These are phyloP conservation scores for Acrocephalus arundinaceus DNA, from an alignment of 2,113 vertebrate genomes.

Conservation along the genomic window DNA sequence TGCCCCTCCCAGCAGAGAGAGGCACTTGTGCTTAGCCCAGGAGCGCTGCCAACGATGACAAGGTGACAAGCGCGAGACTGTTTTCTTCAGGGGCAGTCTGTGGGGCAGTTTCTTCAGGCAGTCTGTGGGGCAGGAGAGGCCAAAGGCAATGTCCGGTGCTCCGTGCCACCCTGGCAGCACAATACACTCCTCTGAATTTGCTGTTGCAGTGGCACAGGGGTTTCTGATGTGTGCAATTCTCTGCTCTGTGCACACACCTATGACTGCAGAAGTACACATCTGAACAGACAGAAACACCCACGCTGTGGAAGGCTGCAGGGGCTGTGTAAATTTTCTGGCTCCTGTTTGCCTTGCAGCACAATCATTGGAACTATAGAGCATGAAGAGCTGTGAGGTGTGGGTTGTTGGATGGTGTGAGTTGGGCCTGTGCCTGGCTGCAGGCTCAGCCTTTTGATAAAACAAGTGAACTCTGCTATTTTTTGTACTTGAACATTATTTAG, in stretches of 20 bases:
- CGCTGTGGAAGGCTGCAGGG: neutral
- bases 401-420: fast-evolving
- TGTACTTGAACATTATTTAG: conserved; percentile 20
- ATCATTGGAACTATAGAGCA: neutral
- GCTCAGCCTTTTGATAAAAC: conserved; percentile 7
- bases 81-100: neutral
- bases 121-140: neutral
- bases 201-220: neutral
- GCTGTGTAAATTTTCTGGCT: neutral
- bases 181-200: neutral
- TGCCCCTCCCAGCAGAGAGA: conserved; percentile 11
- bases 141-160: neutral
- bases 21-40: neutral
- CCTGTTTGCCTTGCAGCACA: neutral
- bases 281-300: fast-evolving
- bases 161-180: neutral
- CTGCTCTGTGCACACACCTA: neutral
- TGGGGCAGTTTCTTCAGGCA: neutral
- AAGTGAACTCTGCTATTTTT: neutral
- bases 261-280: fast-evolving
- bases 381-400: neutral
- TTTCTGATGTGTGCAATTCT: neutral
- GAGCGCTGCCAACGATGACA: neutral
- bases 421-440: neutral
- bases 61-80: neutral